Conservation (phyloP, 2,797 vertebrate species). For the Limosa lapponica region DNA sequence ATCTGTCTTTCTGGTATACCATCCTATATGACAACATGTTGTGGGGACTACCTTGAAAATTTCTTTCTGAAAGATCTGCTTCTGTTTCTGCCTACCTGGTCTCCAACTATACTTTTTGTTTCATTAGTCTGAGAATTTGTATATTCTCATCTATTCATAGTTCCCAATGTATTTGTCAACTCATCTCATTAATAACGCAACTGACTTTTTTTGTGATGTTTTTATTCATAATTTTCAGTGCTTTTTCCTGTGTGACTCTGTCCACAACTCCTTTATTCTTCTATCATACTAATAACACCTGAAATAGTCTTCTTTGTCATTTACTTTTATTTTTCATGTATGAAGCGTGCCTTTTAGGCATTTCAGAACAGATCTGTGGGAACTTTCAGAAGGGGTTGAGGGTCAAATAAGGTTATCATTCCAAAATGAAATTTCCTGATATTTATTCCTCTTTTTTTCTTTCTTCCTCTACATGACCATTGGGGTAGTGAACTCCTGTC, state of each 20-base stretch:
- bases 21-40: not conserved
- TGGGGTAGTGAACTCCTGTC: not conserved
- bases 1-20: not conserved
- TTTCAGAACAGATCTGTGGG: not conserved
- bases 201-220: not conserved
- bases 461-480: not conserved
- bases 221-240: not conserved
- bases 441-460: not conserved
- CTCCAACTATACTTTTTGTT: not conserved
- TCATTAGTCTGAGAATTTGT: not conserved
- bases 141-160: not conserved
- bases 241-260: not conserved
- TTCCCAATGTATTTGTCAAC: not conserved
- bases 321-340: not conserved
- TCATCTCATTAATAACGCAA: not conserved
- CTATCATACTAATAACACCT: not conserved
- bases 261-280: not conserved
- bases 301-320: not conserved
- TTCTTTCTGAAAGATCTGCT: not conserved
- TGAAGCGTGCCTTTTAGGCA: not conserved
- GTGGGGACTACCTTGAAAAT: not conserved
- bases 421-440: not conserved
- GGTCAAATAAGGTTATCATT: not conserved
- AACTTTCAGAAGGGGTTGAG: not conserved
- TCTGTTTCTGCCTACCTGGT: not conserved